Evolutionary conservation across 2,113 vertebrate genomes (phyloP).

Genomic region (Entomyzon cyanotis): DNA sequence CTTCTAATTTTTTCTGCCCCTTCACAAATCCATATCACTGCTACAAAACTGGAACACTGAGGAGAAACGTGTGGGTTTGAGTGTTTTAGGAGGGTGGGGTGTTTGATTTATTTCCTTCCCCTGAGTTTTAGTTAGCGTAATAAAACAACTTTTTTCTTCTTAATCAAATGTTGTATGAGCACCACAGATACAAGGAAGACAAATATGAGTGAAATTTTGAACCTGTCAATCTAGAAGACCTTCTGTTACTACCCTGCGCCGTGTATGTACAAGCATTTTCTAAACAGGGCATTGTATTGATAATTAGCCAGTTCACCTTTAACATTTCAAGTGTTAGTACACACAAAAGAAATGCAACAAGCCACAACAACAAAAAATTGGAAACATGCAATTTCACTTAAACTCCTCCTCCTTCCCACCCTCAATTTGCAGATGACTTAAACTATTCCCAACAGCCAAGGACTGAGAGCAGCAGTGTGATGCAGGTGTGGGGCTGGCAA

Average conservation of each 20-base stretch:
- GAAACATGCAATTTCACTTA: constrained; percentile 73
- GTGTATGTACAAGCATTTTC: neutral
- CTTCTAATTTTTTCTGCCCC: neutral
- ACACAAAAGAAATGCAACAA: constrained; percentile 72
- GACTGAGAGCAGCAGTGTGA: constrained; percentile 11
- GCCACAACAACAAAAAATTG: constrained; percentile 67
- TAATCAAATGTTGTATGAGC: neutral
- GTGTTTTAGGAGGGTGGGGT: neutral
- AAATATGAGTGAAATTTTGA: neutral
- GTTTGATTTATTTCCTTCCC: neutral
- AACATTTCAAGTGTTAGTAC: constrained; percentile 73
- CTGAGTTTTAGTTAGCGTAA: neutral
- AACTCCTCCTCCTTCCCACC: constrained; percentile 60
- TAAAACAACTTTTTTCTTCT: neutral
- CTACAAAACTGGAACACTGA: neutral
- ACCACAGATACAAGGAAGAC: neutral
- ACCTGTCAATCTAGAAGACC: constrained; percentile 30
- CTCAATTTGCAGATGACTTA: constrained; percentile 39
- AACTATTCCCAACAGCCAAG: constrained; percentile 54
- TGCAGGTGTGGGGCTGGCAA: constrained; percentile 38
- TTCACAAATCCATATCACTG: neutral
- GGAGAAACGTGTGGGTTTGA: neutral
- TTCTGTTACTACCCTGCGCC: neutral
- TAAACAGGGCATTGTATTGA: neutral
- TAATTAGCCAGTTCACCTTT: constrained; percentile 33